Base-by-base conservation (phyloP, 1,140 invertebrate species). In the Drosophila grimshawi region DNA sequence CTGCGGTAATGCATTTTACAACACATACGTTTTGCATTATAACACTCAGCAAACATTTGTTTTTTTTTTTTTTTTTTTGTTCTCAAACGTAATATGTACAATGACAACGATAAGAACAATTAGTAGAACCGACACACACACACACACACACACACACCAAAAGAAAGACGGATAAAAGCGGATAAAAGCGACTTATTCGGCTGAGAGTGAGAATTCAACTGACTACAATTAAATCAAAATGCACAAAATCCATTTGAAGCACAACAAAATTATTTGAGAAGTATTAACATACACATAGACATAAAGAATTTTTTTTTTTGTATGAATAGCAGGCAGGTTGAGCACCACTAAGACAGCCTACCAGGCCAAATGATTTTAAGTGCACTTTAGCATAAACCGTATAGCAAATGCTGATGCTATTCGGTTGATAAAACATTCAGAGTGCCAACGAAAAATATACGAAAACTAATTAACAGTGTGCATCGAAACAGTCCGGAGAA, bases 191-290 rank as follows among this genome's bases (percentile, higher is more conserved):
- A 76, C 78, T 66, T 81, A 49, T 46, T 53, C 66, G 60, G 35
- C 60, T 71, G 76, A 78, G 51, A 53, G 76, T 63, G 62, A 64
- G 66, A 80, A 81, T 81, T 59, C 57, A 86, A 81, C 81, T 86
- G 70, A 76, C 75, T 62, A 76, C 56, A 76, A 86, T 82, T 76
- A 78, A 86, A 74, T 70, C 39, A 57, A 78, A 63, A 62, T 78
- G 65, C 73, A 53, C 46, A 45, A 62, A 55, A 65, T 27, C 19
- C 67, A 69, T 71, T 63, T 61, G 53, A 82, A 80, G 52, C 59
- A 74, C 51, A 80, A 71, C 51, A 78, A 51, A 71, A 81, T 51
- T 53, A 67, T 67, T 78, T 80, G 74, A 75, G 55, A 78, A 75
- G 52, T 64, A 32, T 67, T 5, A 32, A 27, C 7, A 45, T 61